Evolutionary conservation across 2,888 invertebrate genomes (phyloP).

Genomic region (Seira musarum): DNA sequence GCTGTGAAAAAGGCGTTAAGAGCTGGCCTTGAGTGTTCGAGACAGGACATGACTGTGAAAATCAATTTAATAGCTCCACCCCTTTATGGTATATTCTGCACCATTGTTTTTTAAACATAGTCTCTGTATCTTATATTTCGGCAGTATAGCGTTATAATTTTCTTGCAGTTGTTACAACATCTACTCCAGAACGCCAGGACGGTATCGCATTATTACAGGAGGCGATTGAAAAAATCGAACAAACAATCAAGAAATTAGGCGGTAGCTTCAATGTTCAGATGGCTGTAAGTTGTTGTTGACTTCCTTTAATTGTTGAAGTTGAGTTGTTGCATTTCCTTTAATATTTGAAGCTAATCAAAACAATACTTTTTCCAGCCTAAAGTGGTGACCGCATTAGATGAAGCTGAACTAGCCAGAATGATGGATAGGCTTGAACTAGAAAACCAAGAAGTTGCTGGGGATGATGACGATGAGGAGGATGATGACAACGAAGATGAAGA

Average conservation of each 20-base stretch:
- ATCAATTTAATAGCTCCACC: slow-evolving; percentile 99
- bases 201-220: slow-evolving; percentile 91
- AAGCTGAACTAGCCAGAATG: slow-evolving; percentile 93
- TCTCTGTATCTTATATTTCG: no score
- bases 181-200: slow-evolving; percentile 95
- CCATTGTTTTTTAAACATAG: no score
- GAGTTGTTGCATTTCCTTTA: neutral
- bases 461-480: slow-evolving; percentile 83
- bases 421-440: slow-evolving; percentile 95
- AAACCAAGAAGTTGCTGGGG: slow-evolving; percentile 94
- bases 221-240: slow-evolving; percentile 90
- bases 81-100: slow-evolving; percentile 91
- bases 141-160: slow-evolving; percentile 5
- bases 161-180: slow-evolving; percentile 93
- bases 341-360: no score
- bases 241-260: slow-evolving; percentile 85
- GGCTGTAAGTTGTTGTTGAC: slow-evolving; percentile 79
- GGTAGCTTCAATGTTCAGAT: slow-evolving; percentile 96
- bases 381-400: slow-evolving; percentile 98
- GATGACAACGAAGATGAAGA: slow-evolving; percentile 74
- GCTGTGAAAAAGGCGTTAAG: slow-evolving; percentile 95
- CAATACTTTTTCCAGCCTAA: slow-evolving; percentile 81
- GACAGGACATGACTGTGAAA: slow-evolving; percentile 95
- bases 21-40: slow-evolving; percentile 91
- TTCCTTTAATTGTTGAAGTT: neutral